Conservation (phyloP, 1,140 invertebrate genomes). For the Geopemphigus sp. region DNA sequence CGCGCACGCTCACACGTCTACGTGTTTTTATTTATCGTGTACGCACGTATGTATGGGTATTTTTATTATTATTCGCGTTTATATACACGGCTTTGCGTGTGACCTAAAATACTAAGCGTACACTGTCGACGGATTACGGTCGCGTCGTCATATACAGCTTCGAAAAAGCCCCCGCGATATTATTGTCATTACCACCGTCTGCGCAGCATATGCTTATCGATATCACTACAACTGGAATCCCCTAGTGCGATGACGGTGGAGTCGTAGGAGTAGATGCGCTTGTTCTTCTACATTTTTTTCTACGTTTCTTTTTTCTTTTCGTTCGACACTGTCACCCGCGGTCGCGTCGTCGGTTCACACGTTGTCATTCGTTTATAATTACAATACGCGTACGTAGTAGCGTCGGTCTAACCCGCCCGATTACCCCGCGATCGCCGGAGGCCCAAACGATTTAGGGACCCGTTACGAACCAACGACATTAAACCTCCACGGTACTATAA, state of each 20-base stretch:
- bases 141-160: background rate
- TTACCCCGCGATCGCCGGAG: too few species aligned
- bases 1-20: too few species aligned
- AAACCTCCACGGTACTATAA: too few species aligned
- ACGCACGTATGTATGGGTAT: background rate
- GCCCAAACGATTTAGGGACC: too few species aligned
- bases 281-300: background rate
- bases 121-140: background rate
- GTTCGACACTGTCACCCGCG: too few species aligned
- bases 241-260: background rate
- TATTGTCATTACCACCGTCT: background rate
- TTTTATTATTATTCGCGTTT: constrained; percentile 18
- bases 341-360: background rate
- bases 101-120: constrained; percentile 5
- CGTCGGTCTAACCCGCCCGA: too few species aligned
- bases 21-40: too few species aligned
- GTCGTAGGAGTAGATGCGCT: background rate
- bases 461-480: too few species aligned
- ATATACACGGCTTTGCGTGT: constrained; percentile 19
- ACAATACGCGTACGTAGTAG: too few species aligned
- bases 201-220: background rate
- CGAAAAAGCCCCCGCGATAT: background rate
- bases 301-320: too few species aligned
- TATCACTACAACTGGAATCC: background rate
- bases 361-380: background rate